Conservation (phyloP, 2,113 vertebrate genomes). For the Chinchilla lanigera region DNA sequence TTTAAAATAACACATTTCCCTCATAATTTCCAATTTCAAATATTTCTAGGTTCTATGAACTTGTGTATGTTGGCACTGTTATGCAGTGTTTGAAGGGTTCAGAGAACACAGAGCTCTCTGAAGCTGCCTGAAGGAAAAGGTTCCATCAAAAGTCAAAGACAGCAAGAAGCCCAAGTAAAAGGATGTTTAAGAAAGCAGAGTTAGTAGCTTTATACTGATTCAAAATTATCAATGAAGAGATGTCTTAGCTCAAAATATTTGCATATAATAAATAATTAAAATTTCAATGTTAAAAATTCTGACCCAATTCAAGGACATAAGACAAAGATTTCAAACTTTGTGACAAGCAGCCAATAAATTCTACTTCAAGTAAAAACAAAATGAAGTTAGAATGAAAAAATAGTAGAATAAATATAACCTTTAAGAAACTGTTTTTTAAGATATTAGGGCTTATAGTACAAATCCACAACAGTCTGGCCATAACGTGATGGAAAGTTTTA, state of each 20-base stretch:
- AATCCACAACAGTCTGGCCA: neutral
- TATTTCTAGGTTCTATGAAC: neutral
- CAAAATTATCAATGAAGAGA: neutral
- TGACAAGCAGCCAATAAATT: neutral
- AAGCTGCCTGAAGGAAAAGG: neutral
- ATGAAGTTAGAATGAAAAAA: neutral
- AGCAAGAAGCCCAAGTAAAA: neutral
- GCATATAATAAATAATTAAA: neutral
- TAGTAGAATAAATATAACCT: neutral
- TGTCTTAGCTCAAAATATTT: neutral
- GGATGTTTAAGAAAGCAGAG: neutral
- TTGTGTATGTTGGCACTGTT: neutral
- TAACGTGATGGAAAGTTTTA: neutral
- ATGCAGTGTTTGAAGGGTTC: neutral
- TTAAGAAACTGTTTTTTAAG: neutral
- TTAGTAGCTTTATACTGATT: neutral
- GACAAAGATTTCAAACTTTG: neutral
- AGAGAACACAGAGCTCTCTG: neutral
- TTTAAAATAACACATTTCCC: neutral
- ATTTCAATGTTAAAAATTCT: constrained; percentile 2
- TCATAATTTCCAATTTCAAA: neutral
- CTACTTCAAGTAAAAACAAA: neutral
- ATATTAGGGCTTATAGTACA: neutral
- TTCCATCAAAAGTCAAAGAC: neutral
- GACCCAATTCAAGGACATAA: neutral